Base-by-base conservation (phyloP, 64 coral and sea anemone genomes). In the Porites lutea region DNA sequence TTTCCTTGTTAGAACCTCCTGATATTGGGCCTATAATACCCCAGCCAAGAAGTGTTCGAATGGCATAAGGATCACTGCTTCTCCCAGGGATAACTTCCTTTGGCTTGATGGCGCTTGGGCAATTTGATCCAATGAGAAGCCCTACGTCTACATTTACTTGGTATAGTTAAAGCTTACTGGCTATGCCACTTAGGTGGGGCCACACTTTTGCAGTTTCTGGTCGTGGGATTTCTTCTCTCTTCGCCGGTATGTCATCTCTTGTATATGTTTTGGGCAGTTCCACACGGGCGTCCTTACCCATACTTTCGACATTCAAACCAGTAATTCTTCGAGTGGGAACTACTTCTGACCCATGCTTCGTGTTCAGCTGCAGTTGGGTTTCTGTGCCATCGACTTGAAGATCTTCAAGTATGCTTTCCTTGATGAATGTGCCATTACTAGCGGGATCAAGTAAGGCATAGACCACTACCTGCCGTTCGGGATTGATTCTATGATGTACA, bases 361-460 rank as follows among this genome's bases (percentile, higher is more conserved):
- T 94, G 14, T 69, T 83, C n/a, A 89, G 52, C 57, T 71, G 82
- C 20, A 94, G 52, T 22, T 65, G 64, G 3, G 64, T 64, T 14
- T 89, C 87, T 2, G 76, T 65, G 22, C 87, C 87, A 75, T 13
- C 10, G 21, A 87, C 7, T 8, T 64, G 62, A 71, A 87, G 83
- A 10, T 87, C 83, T 16, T 61, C 47, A 8, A 21, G 45, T 20
- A 59, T 52, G 14, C 68, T 86, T n/a, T 67, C n/a, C 61, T 86
- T 96, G 13, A 96, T 63, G 59, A 96, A 96, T 15, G 83, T 88
- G 22, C 82, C 87, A 72, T 92, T 68, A 21, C 90, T 87, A n/a
- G 82, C 82, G 6, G 65, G 60, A 70, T 86, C 82, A 13, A 86
- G 60, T 23, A 53, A 62, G 5, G 82, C 82, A 53, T 68, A 86